Conservation (phyloP, 1,140 invertebrate species). For the Lepidurus arcticus region DNA sequence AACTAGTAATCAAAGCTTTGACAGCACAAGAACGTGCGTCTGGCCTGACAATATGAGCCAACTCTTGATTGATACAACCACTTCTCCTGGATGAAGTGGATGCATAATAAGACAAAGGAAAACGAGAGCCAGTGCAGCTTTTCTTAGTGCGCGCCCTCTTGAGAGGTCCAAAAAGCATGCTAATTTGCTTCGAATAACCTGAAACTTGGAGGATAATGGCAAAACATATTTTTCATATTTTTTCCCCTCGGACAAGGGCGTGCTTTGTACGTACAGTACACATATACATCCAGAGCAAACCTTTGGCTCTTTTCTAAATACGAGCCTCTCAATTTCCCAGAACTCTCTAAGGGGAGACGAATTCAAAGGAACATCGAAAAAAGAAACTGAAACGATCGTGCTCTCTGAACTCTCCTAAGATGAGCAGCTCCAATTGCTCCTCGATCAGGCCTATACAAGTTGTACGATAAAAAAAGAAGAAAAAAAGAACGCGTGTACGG, state of each 20-base stretch:
- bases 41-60: not conserved
- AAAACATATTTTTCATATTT: not conserved
- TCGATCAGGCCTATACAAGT: slow-evolving; percentile 8
- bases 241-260: not conserved
- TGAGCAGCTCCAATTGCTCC: not conserved
- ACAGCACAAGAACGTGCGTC: slow-evolving; percentile 18
- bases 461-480: not conserved
- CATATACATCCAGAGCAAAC: not conserved
- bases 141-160: not conserved
- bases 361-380: not conserved
- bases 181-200: slow-evolving; percentile 12
- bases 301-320: slow-evolving; percentile 5
- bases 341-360: not conserved
- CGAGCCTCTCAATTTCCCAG: slow-evolving; percentile 1
- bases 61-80: slow-evolving; percentile 14
- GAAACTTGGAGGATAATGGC: not conserved
- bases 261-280: not conserved
- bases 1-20: slow-evolving; percentile 14
- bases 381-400: not conserved
- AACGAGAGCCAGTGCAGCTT: not conserved
- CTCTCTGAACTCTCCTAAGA: not conserved
- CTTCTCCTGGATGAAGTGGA: slow-evolving; percentile 5
- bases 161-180: not conserved
- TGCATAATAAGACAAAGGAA: slow-evolving; percentile 5
- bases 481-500: not conserved